These are phyloP conservation scores for Drosophila dunni DNA, from an alignment of 1,140 invertebrate genomes.

Conservation along the genomic window DNA sequence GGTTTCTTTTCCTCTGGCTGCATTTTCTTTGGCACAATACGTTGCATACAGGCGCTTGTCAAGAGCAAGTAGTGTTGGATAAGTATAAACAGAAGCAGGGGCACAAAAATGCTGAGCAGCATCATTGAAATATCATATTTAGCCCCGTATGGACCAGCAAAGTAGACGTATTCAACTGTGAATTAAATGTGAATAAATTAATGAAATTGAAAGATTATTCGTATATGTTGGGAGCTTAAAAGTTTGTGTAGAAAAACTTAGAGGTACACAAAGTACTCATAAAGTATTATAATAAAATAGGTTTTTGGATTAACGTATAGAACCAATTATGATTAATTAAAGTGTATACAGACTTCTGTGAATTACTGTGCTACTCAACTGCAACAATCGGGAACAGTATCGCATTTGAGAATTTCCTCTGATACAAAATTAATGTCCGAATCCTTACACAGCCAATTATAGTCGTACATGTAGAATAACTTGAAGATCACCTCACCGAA, in stretches of 20 bases:
- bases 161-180: conserved; percentile 21
- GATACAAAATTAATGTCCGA: conserved; percentile 45
- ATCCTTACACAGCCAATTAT: conserved; percentile 39
- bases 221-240: no score
- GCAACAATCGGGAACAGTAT: conserved; percentile 52
- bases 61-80: conserved; percentile 14
- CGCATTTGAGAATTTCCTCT: conserved; percentile 33
- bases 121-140: neutral
- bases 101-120: rapidly evolving
- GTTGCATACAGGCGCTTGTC: neutral
- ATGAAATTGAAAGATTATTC: no score
- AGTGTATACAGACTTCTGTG: no score
- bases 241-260: no score
- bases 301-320: no score
- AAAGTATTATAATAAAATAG: no score
- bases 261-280: no score
- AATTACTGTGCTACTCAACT: conserved; percentile 41
- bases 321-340: no score
- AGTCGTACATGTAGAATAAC: conserved; percentile 38
- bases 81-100: neutral
- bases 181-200: neutral
- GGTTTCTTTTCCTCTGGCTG: neutral
- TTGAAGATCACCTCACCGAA: conserved; percentile 42
- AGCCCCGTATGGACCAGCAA: neutral
- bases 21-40: neutral